Base-by-base conservation (phyloP, 2,113 vertebrate genomes). In the Tetraodon nigroviridis region DNA sequence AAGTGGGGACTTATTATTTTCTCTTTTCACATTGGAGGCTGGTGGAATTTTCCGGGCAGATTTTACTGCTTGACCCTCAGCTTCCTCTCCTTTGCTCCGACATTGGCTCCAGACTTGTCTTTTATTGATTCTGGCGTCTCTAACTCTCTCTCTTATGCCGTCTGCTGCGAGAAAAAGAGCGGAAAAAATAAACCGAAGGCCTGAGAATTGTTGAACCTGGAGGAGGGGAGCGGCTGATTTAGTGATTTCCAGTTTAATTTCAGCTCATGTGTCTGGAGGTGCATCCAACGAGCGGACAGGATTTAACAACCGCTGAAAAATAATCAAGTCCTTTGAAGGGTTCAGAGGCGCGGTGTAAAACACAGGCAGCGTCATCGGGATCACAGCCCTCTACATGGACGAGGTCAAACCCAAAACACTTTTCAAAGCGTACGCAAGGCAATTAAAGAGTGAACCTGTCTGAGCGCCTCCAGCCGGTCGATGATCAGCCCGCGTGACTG, bases 91-190 rank as follows among this genome's bases (percentile, higher is more conserved):
- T 44, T 67, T 45, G 29, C 55, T 73, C 51, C 52, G 22, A 20
- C 44, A 51, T 73, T 32, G 80, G 76, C 86, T 85, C 64, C 82
- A 86, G 86, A 86, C 70, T 61, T 84, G 68, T 69, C 64, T 87
- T 88, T 89, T 86, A 90, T 89, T 73, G 84, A 86, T 82, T 77
- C 84, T 85, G 83, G 84, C 79, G 78, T 89, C 87, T 81, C 49
- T 62, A 49, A 3, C 22, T 24, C 22, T 24, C 22, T 24, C 22
- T 62, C 51, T 85, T 72, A 79, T 75, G 71, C 82, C 75, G 79
- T 78, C 75, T 67, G 71, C 46, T n/a, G 46, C 67, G 64, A 74
- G 61, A 66, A 61, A 75, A 64, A 60, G 58, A 21, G 20, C 54
- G 66, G 47, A 62, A 64, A 58, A 17, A 51, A 51, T 16, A 16